A percentile compares a stretch with the other conserved stretches of the same genome.
phyloP scores from a whole-genome alignment of 2,113 vertebrate species.

The Corapipo altera region DNA sequence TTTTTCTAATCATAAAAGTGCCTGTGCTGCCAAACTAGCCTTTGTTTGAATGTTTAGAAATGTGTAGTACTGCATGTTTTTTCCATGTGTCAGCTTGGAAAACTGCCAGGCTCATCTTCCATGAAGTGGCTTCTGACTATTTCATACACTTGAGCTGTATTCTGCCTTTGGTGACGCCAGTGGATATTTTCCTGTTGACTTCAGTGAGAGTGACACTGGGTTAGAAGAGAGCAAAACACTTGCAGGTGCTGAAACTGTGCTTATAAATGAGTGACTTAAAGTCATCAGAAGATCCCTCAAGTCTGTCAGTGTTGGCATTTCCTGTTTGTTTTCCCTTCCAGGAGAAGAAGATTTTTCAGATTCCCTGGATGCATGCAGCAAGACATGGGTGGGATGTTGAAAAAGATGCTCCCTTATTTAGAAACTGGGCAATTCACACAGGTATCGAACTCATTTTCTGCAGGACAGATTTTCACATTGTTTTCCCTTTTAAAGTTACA shows the following conservation, averaged over 20 bases:
- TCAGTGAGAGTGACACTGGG: not conserved
- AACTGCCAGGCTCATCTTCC: not conserved
- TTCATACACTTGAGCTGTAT: not conserved
- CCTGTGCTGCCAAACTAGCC: not conserved
- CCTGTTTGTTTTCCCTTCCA: constrained; percentile 58
- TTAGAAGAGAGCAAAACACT: constrained; percentile 3
- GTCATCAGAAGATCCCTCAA: not conserved
- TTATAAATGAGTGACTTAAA: constrained; percentile 14
- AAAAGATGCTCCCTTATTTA: constrained; percentile 88
- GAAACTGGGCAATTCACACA: constrained; percentile 92
- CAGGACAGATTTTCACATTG: not conserved
- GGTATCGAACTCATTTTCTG: constrained; percentile 66
- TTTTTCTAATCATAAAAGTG: constrained; percentile 1
- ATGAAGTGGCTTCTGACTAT: not conserved
- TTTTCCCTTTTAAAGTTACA: not conserved
- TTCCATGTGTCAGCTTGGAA: constrained; percentile 9
- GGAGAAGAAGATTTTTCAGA: constrained; percentile 92
- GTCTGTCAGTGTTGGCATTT: constrained; percentile 13
- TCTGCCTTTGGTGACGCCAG: not conserved
- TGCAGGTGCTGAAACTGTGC: not conserved
- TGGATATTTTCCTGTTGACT: constrained; percentile 16
- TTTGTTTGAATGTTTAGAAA: not conserved
- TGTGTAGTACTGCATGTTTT: constrained; percentile 1
- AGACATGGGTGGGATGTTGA: constrained; percentile 91
- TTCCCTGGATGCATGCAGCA: constrained; percentile 91